Percentiles rank a stretch among this genome's conserved stretches.
These are phyloP conservation scores for Cosmopolites sordidus DNA, from an alignment of 2,888 invertebrate genomes.

Conservation along the genomic window DNA sequence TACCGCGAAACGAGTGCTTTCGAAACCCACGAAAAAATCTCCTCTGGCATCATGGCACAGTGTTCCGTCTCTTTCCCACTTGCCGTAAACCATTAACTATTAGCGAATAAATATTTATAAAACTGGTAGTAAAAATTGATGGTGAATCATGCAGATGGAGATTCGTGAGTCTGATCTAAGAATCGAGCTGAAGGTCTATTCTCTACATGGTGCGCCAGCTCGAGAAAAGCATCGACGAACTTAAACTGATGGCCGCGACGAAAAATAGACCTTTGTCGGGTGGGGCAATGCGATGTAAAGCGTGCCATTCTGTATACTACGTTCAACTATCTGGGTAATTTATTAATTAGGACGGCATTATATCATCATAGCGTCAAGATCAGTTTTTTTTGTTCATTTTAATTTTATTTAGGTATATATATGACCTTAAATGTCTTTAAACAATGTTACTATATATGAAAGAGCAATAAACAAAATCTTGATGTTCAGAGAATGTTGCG, in stretches of 20 bases:
- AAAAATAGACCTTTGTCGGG: not conserved
- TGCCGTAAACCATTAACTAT: conserved; percentile 8
- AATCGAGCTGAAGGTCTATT: conserved; percentile 14
- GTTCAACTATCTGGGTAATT: not conserved
- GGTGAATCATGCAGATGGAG: conserved; percentile 29
- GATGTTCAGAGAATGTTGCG: no score
- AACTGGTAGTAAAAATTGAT: conserved; percentile 27
- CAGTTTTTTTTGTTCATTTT: no score
- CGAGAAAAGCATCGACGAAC: no score
- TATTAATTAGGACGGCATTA: not conserved
- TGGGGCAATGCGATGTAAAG: not conserved
- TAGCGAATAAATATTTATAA: conserved; percentile 29
- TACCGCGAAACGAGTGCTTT: conserved; percentile 12
- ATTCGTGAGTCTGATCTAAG: conserved; percentile 12
- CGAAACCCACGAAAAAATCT: conserved; percentile 4
- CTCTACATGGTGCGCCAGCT: conserved; percentile 7
- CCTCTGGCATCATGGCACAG: not conserved
- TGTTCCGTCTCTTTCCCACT: not conserved
- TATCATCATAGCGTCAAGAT: not conserved
- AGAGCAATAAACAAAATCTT: no score
- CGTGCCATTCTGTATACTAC: not conserved
- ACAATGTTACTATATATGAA: no score
- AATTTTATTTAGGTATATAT: no score
- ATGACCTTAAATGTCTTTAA: no score
- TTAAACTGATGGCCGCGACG: no score